Evolutionary conservation across 2,797 vertebrate species (phyloP).

Genomic region (Trematomus bernacchii): DNA sequence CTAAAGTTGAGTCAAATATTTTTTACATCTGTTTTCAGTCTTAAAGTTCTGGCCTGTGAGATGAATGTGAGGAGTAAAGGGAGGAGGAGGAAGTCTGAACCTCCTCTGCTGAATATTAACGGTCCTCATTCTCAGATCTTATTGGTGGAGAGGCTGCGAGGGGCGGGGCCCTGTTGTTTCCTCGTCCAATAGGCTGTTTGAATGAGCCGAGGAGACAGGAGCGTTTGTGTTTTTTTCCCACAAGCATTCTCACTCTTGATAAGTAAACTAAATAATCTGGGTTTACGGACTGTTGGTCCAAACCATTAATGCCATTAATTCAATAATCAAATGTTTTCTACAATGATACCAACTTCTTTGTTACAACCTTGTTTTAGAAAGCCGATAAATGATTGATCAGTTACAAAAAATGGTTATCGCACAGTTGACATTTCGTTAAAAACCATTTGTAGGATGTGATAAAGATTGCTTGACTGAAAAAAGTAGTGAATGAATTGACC

Average conservation of each 20-base stretch:
- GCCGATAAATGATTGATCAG: neutral
- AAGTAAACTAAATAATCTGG: neutral
- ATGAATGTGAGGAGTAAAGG: constrained; percentile 6
- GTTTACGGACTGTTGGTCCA: neutral
- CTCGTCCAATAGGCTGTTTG: constrained; percentile 21
- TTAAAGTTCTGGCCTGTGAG: constrained; percentile 51
- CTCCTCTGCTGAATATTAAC: constrained; percentile 21
- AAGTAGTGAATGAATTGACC: neutral
- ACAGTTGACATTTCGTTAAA: too few species aligned
- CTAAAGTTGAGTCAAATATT: neutral
- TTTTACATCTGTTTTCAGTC: neutral
- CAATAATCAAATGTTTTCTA: too few species aligned
- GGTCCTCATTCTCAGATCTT: too few species aligned
- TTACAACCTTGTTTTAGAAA: too few species aligned
- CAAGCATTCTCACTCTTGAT: neutral
- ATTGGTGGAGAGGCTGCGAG: neutral
- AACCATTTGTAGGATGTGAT: neutral
- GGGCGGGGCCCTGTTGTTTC: neutral
- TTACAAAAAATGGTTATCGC: too few species aligned
- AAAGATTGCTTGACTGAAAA: neutral
- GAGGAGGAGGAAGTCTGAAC: constrained; percentile 20
- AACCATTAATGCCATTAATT: too few species aligned
- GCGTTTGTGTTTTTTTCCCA: neutral
- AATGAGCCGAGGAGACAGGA: neutral
- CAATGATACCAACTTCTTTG: too few species aligned